phyloP scores from a whole-genome alignment of 2,888 invertebrate species.

The Rhodophaea formosa region DNA sequence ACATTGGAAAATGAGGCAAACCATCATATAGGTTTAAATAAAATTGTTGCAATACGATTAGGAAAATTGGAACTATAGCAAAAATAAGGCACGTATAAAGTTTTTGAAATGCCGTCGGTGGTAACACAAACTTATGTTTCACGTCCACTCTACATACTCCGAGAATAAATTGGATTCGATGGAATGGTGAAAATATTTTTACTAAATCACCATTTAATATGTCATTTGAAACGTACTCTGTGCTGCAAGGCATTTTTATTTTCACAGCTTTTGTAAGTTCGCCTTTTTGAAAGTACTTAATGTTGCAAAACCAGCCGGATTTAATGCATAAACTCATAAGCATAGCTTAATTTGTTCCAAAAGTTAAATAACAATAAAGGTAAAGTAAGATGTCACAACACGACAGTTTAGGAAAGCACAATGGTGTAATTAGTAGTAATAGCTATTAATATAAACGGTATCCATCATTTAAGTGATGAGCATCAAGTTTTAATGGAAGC shows the following conservation, averaged over 20 bases:
- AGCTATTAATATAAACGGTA: no score
- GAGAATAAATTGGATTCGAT: constrained; percentile 14
- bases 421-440: no score
- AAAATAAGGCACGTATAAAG: not conserved
- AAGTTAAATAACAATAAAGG: no score
- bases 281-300: no score
- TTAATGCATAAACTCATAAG: no score
- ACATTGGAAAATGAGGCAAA: not conserved
- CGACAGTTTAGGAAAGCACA: no score
- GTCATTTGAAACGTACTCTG: constrained; percentile 52
- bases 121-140: not conserved
- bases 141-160: constrained; percentile 4
- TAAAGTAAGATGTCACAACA: no score
- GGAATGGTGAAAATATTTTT: constrained; percentile 38
- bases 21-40: not conserved
- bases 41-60: not conserved
- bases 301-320: no score
- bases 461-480: no score
- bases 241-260: constrained; percentile 19
- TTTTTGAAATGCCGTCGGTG: not conserved
- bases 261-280: no score
- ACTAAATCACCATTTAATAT: constrained; percentile 50
- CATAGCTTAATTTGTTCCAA: no score
- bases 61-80: not conserved
- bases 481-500: no score